Evolutionary conservation across 2,797 vertebrate species (phyloP).

Genomic region (Tapirus indicus): DNA sequence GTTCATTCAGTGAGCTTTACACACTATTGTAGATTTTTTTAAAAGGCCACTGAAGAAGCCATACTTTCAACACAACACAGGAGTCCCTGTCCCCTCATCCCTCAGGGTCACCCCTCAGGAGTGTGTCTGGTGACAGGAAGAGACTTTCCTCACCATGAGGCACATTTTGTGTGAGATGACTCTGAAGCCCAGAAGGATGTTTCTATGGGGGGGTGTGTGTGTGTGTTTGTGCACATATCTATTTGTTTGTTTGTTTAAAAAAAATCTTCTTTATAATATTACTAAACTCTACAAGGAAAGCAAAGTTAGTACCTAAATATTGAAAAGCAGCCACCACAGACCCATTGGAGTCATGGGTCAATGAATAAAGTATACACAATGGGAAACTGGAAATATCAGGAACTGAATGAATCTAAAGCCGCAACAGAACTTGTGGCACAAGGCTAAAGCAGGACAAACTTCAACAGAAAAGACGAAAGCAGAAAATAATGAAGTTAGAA

Average conservation of each 20-base stretch:
- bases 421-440: accelerated
- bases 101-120: background rate
- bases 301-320: background rate
- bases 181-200: accelerated
- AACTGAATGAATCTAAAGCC: background rate
- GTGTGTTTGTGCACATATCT: accelerated
- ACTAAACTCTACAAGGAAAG: background rate
- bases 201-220: accelerated
- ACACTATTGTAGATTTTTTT: too few relatives aligned
- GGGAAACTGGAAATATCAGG: background rate
- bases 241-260: background rate
- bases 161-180: background rate
- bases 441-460: background rate
- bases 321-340: background rate
- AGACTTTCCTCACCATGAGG: background rate
- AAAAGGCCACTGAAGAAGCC: too few relatives aligned
- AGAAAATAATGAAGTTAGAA: background rate
- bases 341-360: too few relatives aligned
- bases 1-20: background rate
- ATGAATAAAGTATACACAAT: background rate
- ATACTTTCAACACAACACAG: background rate
- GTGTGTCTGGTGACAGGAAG: background rate
- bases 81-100: too few relatives aligned
- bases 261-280: background rate
- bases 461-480: background rate